Base-by-base conservation (phyloP, 2,797 vertebrate genomes). In the Onychomys leucogaster region DNA sequence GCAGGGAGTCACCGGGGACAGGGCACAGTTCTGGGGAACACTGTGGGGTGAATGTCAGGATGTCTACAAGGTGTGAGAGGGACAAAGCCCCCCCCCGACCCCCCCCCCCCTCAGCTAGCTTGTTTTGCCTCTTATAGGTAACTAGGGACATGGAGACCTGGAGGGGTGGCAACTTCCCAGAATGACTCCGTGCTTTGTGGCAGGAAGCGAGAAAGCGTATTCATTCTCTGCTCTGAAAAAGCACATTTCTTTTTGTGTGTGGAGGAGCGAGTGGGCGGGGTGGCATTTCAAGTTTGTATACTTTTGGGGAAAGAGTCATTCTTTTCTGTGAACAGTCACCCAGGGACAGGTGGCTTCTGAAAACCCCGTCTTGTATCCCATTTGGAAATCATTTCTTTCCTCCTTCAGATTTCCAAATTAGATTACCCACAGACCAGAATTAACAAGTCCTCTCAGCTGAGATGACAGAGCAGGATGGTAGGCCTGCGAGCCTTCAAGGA, bases 261-360 rank as follows among this genome's bases (percentile, higher is more conserved):
- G 69, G 84, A 59, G 69, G 75, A 86, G 80, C 32, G 37, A 61
- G 71, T 85, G 71, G 83, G 76, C 32, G 82, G 90, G 61, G 61
- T 93, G 75, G 73, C 84, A 88, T 90, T 97, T 95, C 46, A 81
- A 87, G 87, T 96, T 83, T 76, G 83, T 96, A 89, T 80, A 71
- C 95, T 95, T 96, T 78, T 4, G n/a, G 80, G 71, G 81, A 96
- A 89, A 90, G 87, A 93, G 59, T 90, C 55, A 87, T 95, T 90
- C 41, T 91, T 91, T 90, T 96, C 3, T 89, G 27, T 73, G 87
- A 94, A 93, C 14, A 14, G 73, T 82, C 41, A 32, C 73, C 76
- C 81, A 65, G 93, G 82, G 91, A 92, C 49, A 92, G 75, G 82
- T 89, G 90, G 90, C 63, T 27, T 55, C 78, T 61, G 59, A 84